phyloP scores from a whole-genome alignment of 2,888 invertebrate species.

The Zeuzera pyrina region DNA sequence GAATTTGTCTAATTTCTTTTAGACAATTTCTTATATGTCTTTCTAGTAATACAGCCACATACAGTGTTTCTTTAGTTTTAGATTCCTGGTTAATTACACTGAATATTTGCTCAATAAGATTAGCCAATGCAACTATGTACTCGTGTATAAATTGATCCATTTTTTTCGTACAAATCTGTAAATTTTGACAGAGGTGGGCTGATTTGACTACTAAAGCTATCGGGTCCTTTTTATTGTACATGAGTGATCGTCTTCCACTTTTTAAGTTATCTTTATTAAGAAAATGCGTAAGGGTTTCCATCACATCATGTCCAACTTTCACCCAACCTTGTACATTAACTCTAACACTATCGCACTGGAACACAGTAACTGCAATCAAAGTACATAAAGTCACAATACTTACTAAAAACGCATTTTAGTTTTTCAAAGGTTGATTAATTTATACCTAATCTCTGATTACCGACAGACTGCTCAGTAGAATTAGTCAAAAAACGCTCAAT shows the following conservation, averaged over 20 bases:
- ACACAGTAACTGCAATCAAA: conserved; percentile 28
- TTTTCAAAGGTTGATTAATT: too few relatives aligned
- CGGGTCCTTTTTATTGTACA: conserved; percentile 19
- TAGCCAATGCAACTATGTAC: conserved; percentile 31
- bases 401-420: too few relatives aligned
- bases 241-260: conserved; percentile 23
- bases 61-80: conserved; percentile 15
- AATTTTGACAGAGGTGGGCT: conserved; percentile 30
- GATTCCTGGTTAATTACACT: conserved; percentile 24
- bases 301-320: conserved; percentile 43
- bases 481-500: too few relatives aligned
- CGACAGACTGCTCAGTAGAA: too few relatives aligned
- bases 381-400: too few relatives aligned
- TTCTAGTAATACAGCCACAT: too few relatives aligned
- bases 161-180: conserved; percentile 30
- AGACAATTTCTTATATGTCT: conserved; percentile 24
- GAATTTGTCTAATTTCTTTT: conserved; percentile 24
- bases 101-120: conserved; percentile 29
- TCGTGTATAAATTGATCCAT: conserved; percentile 31
- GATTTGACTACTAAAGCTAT: conserved; percentile 26
- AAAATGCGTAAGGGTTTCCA: conserved; percentile 32
- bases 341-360: conserved; percentile 28
- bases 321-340: conserved; percentile 47
- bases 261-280: conserved; percentile 15
- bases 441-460: too few relatives aligned